Conservation (phyloP, 2,113 vertebrate species). For the Uropsilus gracilis region DNA sequence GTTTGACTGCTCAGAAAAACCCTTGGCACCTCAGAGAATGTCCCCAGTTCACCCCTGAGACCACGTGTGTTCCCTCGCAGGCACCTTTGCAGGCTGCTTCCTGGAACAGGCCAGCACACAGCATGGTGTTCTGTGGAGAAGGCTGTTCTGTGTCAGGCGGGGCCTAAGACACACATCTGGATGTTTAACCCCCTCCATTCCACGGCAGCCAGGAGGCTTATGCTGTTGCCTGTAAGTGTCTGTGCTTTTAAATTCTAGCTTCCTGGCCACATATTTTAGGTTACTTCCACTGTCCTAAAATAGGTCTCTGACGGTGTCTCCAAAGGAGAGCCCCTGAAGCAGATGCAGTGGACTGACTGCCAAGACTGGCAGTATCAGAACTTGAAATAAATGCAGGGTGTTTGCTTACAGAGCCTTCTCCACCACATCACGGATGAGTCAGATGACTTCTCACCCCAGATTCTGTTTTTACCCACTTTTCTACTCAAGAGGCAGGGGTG, state of each 20-base stretch:
- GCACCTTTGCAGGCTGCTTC: slow-evolving; percentile 46
- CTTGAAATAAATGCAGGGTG: slow-evolving; percentile 68
- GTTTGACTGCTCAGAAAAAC: slow-evolving; percentile 51
- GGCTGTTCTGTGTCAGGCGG: not conserved
- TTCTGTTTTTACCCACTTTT: slow-evolving; percentile 70
- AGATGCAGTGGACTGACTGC: not conserved
- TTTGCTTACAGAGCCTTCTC: slow-evolving; percentile 71
- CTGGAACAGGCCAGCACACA: slow-evolving; percentile 50
- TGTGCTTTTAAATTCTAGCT: slow-evolving; percentile 30
- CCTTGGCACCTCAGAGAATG: slow-evolving; percentile 60
- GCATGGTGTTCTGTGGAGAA: not conserved
- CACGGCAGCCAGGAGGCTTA: not conserved
- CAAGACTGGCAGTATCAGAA: slow-evolving; percentile 36
- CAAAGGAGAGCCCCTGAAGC: slow-evolving; percentile 12
- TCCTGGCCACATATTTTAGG: not conserved
- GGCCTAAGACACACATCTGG: not conserved
- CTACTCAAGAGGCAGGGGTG: slow-evolving; percentile 13
- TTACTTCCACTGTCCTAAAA: slow-evolving; percentile 49
- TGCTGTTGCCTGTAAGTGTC: not conserved
- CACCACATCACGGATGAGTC: slow-evolving; percentile 60
- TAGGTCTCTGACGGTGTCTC: slow-evolving; percentile 31
- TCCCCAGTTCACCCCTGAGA: slow-evolving; percentile 75
- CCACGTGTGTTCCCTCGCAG: slow-evolving; percentile 58
- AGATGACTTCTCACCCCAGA: slow-evolving; percentile 71
- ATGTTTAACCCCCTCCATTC: not conserved